These are phyloP conservation scores for Xestia ashworthii DNA, from an alignment of 2,888 invertebrate species.

Conservation along the genomic window DNA sequence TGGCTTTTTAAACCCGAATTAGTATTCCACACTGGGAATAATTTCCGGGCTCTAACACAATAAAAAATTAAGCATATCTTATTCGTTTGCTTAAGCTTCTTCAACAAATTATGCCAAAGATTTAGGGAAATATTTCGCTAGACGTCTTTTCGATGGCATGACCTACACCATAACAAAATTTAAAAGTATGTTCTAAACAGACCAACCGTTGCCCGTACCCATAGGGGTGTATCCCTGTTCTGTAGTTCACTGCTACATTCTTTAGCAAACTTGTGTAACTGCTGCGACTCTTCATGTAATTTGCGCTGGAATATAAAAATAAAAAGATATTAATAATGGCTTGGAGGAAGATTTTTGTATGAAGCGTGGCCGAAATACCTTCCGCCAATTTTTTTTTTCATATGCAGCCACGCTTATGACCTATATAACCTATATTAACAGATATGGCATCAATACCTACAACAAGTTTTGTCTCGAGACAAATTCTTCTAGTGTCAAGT, in stretches of 20 bases:
- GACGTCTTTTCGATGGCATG: background rate
- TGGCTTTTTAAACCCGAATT: background rate
- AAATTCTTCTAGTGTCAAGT: no score
- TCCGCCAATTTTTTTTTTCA: no score
- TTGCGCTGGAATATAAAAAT: slow-evolving; percentile 77
- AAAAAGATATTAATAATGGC: background rate
- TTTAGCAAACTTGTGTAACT: slow-evolving; percentile 92
- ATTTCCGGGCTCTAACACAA: background rate
- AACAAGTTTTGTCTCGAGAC: no score
- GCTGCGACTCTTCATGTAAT: slow-evolving; percentile 94
- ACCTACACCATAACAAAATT: slow-evolving; percentile 25
- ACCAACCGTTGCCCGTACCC: slow-evolving; percentile 94
- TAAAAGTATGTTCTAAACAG: slow-evolving; percentile 95
- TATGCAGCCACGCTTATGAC: no score
- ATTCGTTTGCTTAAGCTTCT: background rate
- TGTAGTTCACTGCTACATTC: slow-evolving; percentile 92
- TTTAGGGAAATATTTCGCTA: background rate
- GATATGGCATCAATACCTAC: no score
- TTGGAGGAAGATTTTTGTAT: no score
- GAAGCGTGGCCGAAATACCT: no score
- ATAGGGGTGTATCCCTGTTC: slow-evolving; percentile 93
- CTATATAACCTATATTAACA: no score
- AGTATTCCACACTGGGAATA: background rate
- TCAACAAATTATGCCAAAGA: background rate
- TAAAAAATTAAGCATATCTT: slow-evolving; percentile 7